Base-by-base conservation (phyloP, 2,888 invertebrate species). In the Alitta virens region DNA sequence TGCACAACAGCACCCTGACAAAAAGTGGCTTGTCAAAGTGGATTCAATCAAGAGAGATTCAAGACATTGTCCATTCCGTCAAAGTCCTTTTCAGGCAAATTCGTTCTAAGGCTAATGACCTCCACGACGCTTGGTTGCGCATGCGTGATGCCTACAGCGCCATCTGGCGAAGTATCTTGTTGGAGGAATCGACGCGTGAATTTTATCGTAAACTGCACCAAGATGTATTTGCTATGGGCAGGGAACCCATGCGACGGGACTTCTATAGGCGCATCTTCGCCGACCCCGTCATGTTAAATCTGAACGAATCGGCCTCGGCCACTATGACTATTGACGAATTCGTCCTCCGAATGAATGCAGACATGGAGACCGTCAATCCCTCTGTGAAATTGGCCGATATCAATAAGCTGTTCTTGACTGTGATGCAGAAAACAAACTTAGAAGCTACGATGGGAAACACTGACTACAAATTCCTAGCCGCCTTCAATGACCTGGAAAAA, bases 11-110 rank as follows among this genome's bases (percentile, higher is more conserved):
- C 40, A 50, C 59, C 16, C 49, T 51, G 18, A 59, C 49, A 18
- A 59, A 59, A 38, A 38, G 52, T 12, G 49, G 23, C 18, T 33
- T 59, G 33, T 50, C 59, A 33, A 38, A 46, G 14, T 50, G 38
- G 52, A 51, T 49, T 38, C 51, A 51, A 26, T 59, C 59, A 50
- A 16, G 51, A 40, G 51, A 49, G 51, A 59, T 49, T 33, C 33
- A 49, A 26, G 59, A 33, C 50, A 50, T 59, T 38, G 59, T 59
- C 25, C 25, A 40, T 38, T 51, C 51, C 51, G 49, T 59, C 21
- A 59, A 51, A 59, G 60, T 66, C 38, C 73, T 74, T 60, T 74
- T 74, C 50, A 66, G 64, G 49, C 74, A 74, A 27, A 50, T 75
- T 2, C 56, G 73, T 42, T 67, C 71, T n/a, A 68, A 75, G 27